These are phyloP conservation scores for Harpalus rufipes DNA, from an alignment of 2,888 invertebrate genomes.

Conservation along the genomic window DNA sequence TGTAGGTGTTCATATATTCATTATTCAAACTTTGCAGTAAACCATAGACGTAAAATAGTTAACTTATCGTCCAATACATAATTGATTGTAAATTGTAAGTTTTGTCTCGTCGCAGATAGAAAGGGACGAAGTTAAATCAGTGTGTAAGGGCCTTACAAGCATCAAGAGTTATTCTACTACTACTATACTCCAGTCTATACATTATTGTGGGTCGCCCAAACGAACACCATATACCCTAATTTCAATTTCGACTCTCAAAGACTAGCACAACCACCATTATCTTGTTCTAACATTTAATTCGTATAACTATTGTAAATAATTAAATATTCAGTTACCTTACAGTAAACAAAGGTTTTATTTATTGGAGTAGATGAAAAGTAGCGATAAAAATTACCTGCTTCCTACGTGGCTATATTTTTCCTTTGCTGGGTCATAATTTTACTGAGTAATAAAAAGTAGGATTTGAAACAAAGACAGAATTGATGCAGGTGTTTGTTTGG, in stretches of 20 bases:
- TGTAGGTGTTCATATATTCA: too few species aligned
- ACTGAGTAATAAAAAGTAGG: slow-evolving; percentile 35
- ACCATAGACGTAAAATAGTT: too few species aligned
- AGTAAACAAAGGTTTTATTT: slow-evolving; percentile 62
- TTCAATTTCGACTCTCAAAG: slow-evolving; percentile 25
- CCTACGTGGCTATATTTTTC: slow-evolving; percentile 51
- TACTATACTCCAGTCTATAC: slow-evolving; percentile 67
- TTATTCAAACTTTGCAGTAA: too few species aligned
- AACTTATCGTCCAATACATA: neutral
- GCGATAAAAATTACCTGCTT: slow-evolving; percentile 59
- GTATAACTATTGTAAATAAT: slow-evolving; percentile 12
- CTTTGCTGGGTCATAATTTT: slow-evolving; percentile 34
- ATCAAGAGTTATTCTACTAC: slow-evolving; percentile 62
- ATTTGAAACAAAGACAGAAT: slow-evolving; percentile 24
- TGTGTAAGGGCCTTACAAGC: slow-evolving; percentile 66
- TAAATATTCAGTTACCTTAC: slow-evolving; percentile 54
- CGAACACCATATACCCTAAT: slow-evolving; percentile 28
- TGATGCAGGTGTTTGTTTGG: slow-evolving; percentile 37
- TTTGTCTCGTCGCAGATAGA: neutral
- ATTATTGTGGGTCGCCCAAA: slow-evolving; percentile 52
- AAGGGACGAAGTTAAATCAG: slow-evolving; percentile 46
- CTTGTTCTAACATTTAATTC: neutral
- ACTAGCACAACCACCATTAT: slow-evolving; percentile 1
- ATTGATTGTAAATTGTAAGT: neutral
- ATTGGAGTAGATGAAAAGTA: slow-evolving; percentile 49